A percentile compares a stretch with the other conserved stretches of the same genome.
phyloP scores from a whole-genome alignment of 2,797 vertebrate genomes.

The Hippoglossus hippoglossus region DNA sequence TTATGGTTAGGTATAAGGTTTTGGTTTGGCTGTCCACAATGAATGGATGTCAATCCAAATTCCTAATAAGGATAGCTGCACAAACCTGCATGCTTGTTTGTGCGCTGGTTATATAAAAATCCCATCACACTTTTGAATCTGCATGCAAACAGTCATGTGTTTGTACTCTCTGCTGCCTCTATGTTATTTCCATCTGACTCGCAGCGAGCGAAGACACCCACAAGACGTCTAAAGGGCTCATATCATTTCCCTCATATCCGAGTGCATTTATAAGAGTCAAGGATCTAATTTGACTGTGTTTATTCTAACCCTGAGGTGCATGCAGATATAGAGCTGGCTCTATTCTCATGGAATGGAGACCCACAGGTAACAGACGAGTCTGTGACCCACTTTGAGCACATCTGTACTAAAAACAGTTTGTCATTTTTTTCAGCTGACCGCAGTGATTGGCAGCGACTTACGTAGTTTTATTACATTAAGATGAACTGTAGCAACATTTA shows the following conservation, averaged over 20 bases:
- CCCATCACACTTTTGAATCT: slow-evolving; percentile 2
- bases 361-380: slow-evolving; percentile 4
- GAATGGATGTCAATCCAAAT: too few species aligned
- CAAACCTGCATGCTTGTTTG: neutral
- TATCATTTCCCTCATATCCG: slow-evolving; percentile 5
- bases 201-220: slow-evolving; percentile 2
- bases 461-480: neutral
- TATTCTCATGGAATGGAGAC: neutral
- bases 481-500: neutral
- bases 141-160: slow-evolving; percentile 11
- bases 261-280: slow-evolving; percentile 14
- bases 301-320: slow-evolving; percentile 2
- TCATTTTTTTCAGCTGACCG: too few species aligned
- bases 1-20: too few species aligned
- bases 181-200: slow-evolving; percentile 22
- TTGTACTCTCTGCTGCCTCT: neutral
- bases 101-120: neutral
- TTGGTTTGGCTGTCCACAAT: too few species aligned
- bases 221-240: slow-evolving; percentile 8
- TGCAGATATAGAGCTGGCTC: neutral
- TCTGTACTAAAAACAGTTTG: neutral
- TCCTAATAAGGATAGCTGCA: too few species aligned
- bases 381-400: slow-evolving; percentile 19
- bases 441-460: neutral
- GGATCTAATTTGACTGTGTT: slow-evolving; percentile 5